phyloP scores from a whole-genome alignment of 2,113 vertebrate species.

The Protobothrops mucrosquamatus region DNA sequence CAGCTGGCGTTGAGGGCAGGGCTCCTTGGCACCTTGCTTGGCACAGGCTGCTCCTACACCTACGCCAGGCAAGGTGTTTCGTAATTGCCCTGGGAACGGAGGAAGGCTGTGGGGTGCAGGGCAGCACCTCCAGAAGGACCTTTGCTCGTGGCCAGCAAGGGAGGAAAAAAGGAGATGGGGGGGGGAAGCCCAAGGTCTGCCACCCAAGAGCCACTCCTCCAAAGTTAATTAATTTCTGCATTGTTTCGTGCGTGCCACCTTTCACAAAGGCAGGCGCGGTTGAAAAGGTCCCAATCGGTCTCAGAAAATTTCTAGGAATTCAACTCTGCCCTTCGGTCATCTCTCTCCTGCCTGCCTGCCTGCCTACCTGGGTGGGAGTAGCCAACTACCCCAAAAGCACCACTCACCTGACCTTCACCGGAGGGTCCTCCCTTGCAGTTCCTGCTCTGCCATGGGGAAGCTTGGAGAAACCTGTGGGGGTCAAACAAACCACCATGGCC shows the following conservation, averaged over 20 bases:
- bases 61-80: conserved; percentile 37
- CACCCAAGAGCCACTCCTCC: neutral
- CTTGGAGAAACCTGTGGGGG: neutral
- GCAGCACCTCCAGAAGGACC: neutral
- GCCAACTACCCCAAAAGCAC: neutral
- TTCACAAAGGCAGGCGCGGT: neutral
- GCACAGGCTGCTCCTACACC: conserved; percentile 30
- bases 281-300: neutral
- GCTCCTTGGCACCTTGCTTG: neutral
- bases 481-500: neutral
- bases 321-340: neutral
- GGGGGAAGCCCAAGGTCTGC: too few relatives aligned
- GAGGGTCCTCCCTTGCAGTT: neutral
- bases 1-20: fast-evolving
- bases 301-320: neutral
- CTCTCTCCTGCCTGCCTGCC: neutral
- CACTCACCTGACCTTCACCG: neutral
- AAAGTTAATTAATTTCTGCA: neutral
- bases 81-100: conserved; percentile 14
- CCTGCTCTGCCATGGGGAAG: neutral
- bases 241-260: neutral
- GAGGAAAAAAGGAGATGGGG: too few relatives aligned
- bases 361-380: neutral
- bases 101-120: neutral
- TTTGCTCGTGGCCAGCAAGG: neutral